These are phyloP conservation scores for Aphis gossypii DNA, from an alignment of 1,140 invertebrate species.

Conservation along the genomic window DNA sequence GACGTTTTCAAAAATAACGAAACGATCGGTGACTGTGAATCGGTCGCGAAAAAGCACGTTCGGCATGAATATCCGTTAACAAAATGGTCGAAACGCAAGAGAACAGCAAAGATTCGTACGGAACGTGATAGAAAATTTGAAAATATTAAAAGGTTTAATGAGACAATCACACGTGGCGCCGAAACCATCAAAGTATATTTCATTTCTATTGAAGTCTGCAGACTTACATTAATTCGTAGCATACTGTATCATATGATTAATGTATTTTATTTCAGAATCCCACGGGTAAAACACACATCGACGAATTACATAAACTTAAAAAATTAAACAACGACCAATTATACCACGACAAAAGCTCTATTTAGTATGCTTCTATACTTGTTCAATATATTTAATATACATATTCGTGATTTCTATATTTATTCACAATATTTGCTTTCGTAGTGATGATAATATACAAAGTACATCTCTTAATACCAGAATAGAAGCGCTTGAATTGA, in stretches of 20 bases:
- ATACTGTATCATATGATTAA: not conserved
- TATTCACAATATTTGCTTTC: not conserved
- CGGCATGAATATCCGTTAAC: not conserved
- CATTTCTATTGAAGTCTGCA: no score
- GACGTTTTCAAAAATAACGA: not conserved
- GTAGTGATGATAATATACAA: not conserved
- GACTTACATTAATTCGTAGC: not conserved
- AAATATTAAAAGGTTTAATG: not conserved
- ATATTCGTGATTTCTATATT: not conserved
- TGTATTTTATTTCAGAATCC: not conserved
- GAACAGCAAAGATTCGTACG: not conserved
- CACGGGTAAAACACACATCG: not conserved
- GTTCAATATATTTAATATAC: not conserved
- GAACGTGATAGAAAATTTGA: not conserved
- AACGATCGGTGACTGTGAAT: not conserved
- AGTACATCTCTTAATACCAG: not conserved
- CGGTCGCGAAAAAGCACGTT: no score
- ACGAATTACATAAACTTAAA: not conserved
- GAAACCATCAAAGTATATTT: not conserved
- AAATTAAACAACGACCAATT: not conserved
- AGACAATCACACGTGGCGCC: not conserved
- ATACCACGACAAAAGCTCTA: not conserved
- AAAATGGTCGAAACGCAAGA: not conserved
- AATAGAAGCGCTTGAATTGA: not conserved
- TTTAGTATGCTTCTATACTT: not conserved